phyloP scores from a whole-genome alignment of 2,888 invertebrate species.

The Gari tellinella region DNA sequence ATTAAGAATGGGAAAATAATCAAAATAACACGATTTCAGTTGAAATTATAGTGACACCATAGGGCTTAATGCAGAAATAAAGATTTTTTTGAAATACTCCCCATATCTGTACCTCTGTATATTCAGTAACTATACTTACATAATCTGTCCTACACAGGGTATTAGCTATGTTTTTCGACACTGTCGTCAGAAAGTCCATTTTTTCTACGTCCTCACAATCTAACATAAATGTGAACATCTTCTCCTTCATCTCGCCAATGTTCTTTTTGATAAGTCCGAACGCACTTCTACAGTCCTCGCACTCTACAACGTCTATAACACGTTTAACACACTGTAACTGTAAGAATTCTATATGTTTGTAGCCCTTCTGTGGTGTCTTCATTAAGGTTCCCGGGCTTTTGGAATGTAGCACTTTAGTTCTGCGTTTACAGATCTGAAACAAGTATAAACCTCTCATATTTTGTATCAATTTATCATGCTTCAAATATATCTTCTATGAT shows the following conservation, averaged over 20 bases:
- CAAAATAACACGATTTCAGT: too few species aligned
- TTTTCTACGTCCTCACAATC: conserved; percentile 90
- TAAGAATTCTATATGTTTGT: conserved; percentile 95
- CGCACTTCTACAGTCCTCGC: conserved; percentile 94
- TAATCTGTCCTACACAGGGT: conserved; percentile 96
- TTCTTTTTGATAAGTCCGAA: conserved; percentile 95
- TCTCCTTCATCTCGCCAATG: conserved; percentile 94
- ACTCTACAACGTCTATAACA: conserved; percentile 95
- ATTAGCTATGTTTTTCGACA: conserved; percentile 96
- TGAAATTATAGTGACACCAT: too few species aligned
- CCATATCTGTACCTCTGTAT: too few species aligned
- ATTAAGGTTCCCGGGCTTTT: conserved; percentile 87
- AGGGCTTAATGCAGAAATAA: too few species aligned
- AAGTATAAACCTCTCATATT: neutral
- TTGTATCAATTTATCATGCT: neutral
- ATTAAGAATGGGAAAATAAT: too few species aligned
- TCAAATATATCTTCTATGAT: neutral
- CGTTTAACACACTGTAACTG: conserved; percentile 94
- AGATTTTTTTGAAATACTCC: too few species aligned
- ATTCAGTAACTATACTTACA: conserved; percentile 89
- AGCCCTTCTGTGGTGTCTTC: conserved; percentile 88
- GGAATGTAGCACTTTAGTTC: conserved; percentile 77
- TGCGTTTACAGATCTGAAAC: conserved; percentile 87
- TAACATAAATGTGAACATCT: conserved; percentile 94
- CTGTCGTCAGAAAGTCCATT: conserved; percentile 90